Conservation (phyloP, 2,113 vertebrate species). For the Larimichthys polyactis region DNA sequence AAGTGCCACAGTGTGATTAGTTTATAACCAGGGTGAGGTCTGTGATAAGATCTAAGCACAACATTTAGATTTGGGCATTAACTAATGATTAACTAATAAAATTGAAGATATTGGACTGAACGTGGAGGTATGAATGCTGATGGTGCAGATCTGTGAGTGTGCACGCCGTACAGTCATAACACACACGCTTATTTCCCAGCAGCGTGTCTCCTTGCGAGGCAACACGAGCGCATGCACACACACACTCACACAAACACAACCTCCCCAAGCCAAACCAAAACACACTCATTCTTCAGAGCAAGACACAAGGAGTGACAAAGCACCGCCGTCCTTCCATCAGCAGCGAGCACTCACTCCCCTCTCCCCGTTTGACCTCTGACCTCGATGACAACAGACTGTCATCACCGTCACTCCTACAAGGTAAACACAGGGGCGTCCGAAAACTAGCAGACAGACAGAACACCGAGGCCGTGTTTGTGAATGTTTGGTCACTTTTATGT, state of each 20-base stretch:
- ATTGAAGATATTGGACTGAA: slow-evolving; percentile 16
- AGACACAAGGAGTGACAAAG: slow-evolving; percentile 71
- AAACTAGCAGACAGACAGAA: slow-evolving; percentile 34
- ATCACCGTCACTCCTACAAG: slow-evolving; percentile 76
- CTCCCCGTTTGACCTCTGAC: slow-evolving; percentile 75
- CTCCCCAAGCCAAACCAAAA: slow-evolving; percentile 35
- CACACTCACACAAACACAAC: slow-evolving; percentile 37
- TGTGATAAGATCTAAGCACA: not conserved
- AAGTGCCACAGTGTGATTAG: too few species aligned
- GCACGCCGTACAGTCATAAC: slow-evolving; percentile 52
- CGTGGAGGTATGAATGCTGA: slow-evolving; percentile 27
- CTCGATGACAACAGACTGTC: slow-evolving; percentile 82
- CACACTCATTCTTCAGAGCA: slow-evolving; percentile 45
- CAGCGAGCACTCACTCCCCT: slow-evolving; percentile 63
- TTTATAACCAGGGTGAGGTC: not conserved
- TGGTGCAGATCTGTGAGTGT: slow-evolving; percentile 33
- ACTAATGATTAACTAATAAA: not conserved
- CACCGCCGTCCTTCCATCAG: slow-evolving; percentile 72
- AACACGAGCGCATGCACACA: slow-evolving; percentile 25
- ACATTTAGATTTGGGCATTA: not conserved
- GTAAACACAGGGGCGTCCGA: slow-evolving; percentile 76
- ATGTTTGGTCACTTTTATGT: slow-evolving; percentile 24
- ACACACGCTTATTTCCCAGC: slow-evolving; percentile 52
- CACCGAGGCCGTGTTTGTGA: slow-evolving; percentile 13
- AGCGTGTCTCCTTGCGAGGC: slow-evolving; percentile 50